Conservation (phyloP, 2,888 invertebrate genomes). For the Stictocephala bisonia region DNA sequence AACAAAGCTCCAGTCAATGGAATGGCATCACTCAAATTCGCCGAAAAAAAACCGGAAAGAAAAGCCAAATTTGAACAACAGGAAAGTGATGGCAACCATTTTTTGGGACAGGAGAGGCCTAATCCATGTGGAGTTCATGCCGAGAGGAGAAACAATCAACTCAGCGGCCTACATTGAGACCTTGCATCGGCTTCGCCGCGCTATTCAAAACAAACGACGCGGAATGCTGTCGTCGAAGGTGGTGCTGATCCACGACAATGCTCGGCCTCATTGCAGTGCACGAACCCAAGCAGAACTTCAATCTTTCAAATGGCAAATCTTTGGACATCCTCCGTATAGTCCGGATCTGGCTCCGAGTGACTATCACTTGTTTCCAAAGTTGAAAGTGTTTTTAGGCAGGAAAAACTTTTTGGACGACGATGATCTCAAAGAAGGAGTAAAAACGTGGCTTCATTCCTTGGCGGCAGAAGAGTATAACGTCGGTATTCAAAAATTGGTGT, state of each 20-base stretch:
- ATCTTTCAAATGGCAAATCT: too few relatives aligned
- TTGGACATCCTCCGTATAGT: not conserved
- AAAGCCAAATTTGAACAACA: too few relatives aligned
- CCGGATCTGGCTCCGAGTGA: not conserved
- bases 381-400: too few relatives aligned
- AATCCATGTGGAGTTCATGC: not conserved
- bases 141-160: not conserved
- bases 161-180: not conserved
- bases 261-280: not conserved
- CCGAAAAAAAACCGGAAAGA: conserved; percentile 42
- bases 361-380: not conserved
- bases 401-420: too few relatives aligned
- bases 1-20: conserved; percentile 46
- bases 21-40: conserved; percentile 47
- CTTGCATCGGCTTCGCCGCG: not conserved
- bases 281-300: not conserved
- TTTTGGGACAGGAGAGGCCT: conserved; percentile 56
- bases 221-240: conserved; percentile 26
- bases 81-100: too few relatives aligned
- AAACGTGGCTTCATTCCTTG: not conserved
- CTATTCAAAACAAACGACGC: conserved; percentile 32
- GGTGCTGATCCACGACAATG: not conserved
- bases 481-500: too few relatives aligned
- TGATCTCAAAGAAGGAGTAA: too few relatives aligned
- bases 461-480: too few relatives aligned